Base-by-base conservation (phyloP, 1,140 invertebrate genomes). In the Cotesia glomerata region DNA sequence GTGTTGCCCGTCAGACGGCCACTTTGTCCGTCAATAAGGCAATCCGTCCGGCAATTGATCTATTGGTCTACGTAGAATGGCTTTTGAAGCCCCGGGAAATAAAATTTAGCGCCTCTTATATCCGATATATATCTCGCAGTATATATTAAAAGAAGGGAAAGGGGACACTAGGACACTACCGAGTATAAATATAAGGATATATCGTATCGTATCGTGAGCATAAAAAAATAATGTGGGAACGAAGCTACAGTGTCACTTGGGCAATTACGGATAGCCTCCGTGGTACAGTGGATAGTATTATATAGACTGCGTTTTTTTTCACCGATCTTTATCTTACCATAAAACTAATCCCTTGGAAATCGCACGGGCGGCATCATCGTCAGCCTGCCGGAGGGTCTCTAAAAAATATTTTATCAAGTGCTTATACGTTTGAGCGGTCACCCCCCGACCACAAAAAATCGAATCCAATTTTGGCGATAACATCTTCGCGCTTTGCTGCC, bases 371-470 rank as follows among this genome's bases (percentile, higher is more conserved):
- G 26, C 76, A 78, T 70, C 66, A 75, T 63, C 80, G 78, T 67
- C 82, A 79, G 65, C 65, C 65, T 52, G 51, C 51, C 64, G 65
- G 67, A 52, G 69, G 69, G 56, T 68, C 82, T 45, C 39, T 86
- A 85, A 86, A 85, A 85, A 86, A 85, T 86, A 85, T 85, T 86
- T 87, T 86, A 87, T 84, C 85, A 85, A 82, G 83, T 86, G 84
- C 84, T 86, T 86, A 87, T 87, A 87, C 86, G 84, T 86, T 84
- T 80, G 79, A 85, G 79, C 80, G 84, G 86, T 85, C 84, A 85
- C 86, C 85, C 74, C 34, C 51, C 14, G 35, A 54, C 64, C 65
- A 56, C 51, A 16, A 34, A 78, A 81, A 80, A 85, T 81, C 80
- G 82, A 86, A 87, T 87, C 81, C 85, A 86, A 87, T 87, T 87